phyloP scores from a whole-genome alignment of 2,797 vertebrate genomes.

The Lagothrix lagotricha region DNA sequence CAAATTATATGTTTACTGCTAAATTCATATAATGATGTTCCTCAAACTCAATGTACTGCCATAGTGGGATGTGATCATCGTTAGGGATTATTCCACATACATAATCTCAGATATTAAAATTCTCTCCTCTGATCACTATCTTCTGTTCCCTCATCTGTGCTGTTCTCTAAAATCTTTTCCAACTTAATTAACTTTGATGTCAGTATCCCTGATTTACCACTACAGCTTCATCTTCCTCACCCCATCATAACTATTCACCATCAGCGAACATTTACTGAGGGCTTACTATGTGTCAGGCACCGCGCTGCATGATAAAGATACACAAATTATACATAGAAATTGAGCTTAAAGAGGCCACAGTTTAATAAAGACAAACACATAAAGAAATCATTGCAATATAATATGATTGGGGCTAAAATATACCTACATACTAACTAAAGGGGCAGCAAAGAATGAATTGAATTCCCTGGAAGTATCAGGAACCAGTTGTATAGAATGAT shows the following conservation, averaged over 20 bases:
- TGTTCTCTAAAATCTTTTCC: neutral
- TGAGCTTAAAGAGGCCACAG: neutral
- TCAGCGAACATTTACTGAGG: neutral
- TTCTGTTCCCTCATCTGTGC: neutral
- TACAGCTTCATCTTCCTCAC: neutral
- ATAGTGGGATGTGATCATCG: neutral
- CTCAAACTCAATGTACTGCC: neutral
- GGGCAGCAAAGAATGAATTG: neutral
- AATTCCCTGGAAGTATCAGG: neutral
- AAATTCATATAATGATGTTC: neutral
- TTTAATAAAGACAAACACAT: neutral
- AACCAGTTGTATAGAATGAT: neutral
- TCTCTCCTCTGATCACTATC: neutral
- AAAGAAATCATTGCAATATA: neutral
- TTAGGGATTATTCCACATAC: neutral
- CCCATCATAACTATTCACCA: neutral
- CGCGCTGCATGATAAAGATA: neutral
- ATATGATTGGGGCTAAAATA: neutral
- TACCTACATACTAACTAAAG: neutral
- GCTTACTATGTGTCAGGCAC: neutral
- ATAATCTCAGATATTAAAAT: neutral
- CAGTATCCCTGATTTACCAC: neutral
- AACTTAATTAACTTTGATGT: neutral
- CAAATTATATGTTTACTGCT: slow-evolving; percentile 8
- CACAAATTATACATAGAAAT: neutral